phyloP scores from a whole-genome alignment of 2,797 vertebrate species.

The Synanceia verrucosa region DNA sequence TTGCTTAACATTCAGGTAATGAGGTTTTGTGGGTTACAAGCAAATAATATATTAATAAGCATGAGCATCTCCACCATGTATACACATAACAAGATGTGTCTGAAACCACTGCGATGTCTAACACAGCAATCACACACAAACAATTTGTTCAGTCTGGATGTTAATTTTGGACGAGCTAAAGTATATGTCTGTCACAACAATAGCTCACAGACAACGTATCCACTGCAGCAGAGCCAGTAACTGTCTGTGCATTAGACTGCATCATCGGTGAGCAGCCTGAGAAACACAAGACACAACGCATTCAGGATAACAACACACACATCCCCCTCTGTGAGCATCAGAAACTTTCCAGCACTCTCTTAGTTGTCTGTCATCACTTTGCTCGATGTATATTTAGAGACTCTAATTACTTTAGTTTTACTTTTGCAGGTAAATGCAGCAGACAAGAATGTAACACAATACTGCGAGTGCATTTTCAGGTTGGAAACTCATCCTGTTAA shows the following conservation, averaged over 20 bases:
- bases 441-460: neutral
- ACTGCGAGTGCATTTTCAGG: neutral
- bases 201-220: slow-evolving; percentile 35
- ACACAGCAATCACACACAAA: slow-evolving; percentile 11
- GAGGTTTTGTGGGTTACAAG: slow-evolving; percentile 22
- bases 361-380: neutral
- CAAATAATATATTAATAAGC: slow-evolving; percentile 11
- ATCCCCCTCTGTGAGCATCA: neutral
- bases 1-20: slow-evolving; percentile 20
- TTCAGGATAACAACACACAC: slow-evolving; percentile 2
- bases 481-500: neutral
- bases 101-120: neutral
- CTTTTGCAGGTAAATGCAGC: slow-evolving; percentile 11
- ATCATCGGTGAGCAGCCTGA: slow-evolving; percentile 25
- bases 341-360: neutral
- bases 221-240: slow-evolving; percentile 12
- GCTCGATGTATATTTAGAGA: neutral
- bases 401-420: slow-evolving; percentile 5
- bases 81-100: neutral
- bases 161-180: slow-evolving; percentile 39
- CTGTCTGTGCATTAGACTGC: too few relatives aligned
- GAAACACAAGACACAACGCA: neutral
- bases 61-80: neutral
- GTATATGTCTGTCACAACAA: slow-evolving; percentile 5
- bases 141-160: slow-evolving; percentile 42